phyloP scores from a whole-genome alignment of 2,797 vertebrate genomes.

The Melanotaenia nigrans region DNA sequence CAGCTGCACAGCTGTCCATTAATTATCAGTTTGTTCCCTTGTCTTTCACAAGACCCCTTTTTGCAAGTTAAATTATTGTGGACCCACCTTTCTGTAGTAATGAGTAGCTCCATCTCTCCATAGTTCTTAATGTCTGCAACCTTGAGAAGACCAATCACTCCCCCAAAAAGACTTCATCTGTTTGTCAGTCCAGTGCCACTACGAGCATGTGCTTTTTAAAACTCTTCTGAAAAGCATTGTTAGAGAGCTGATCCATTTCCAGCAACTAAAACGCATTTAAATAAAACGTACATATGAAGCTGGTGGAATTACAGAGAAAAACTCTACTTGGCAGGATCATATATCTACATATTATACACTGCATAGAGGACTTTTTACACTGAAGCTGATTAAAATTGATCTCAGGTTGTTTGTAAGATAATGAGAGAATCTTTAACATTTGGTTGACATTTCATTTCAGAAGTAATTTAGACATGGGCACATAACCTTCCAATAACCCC shows the following conservation, averaged over 20 bases:
- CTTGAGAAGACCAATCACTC: background rate
- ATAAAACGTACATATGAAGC: background rate
- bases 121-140: background rate
- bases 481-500: slow-evolving; percentile 29
- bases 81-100: no score
- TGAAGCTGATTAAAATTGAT: slow-evolving; percentile 5
- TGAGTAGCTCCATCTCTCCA: no score
- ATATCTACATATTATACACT: background rate
- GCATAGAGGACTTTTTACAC: background rate
- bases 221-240: slow-evolving; percentile 15
- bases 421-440: slow-evolving; percentile 38
- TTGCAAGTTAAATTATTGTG: no score
- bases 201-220: slow-evolving; percentile 1
- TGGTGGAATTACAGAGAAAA: background rate
- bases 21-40: no score
- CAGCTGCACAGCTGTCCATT: no score
- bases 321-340: background rate
- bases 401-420: slow-evolving; percentile 14
- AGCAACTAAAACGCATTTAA: slow-evolving; percentile 14
- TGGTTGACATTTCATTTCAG: slow-evolving; percentile 47
- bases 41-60: no score
- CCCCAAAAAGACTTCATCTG: no score
- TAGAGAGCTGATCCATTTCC: slow-evolving; percentile 7
- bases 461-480: slow-evolving; percentile 8
- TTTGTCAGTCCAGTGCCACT: no score